Percentiles rank a stretch among this genome's conserved stretches.
These are phyloP conservation scores for Heliconius ethilla DNA, from an alignment of 2,888 invertebrate species.

Conservation along the genomic window DNA sequence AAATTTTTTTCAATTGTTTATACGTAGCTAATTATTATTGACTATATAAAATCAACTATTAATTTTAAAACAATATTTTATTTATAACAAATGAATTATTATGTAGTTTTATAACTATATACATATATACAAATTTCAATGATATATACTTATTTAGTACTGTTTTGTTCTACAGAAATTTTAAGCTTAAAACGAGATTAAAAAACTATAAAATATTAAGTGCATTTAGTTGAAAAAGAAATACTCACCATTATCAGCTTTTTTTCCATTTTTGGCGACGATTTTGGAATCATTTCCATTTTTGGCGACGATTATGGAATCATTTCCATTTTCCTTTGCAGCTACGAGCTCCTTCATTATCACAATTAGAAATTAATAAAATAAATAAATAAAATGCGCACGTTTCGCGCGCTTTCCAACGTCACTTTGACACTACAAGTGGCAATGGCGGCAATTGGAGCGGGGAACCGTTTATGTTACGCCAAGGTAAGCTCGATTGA, in stretches of 20 bases:
- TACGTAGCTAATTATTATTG: not conserved
- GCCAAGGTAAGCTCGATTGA: constrained; percentile 67
- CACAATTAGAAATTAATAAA: constrained; percentile 41
- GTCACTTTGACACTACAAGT: constrained; percentile 72
- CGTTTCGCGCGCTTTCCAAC: constrained; percentile 70
- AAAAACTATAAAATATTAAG: no score
- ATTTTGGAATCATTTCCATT: constrained; percentile 65
- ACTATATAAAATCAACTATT: not conserved
- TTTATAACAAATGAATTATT: not conserved
- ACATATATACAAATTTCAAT: no score
- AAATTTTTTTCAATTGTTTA: not conserved
- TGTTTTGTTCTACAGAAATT: not conserved
- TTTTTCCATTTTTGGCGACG: constrained; percentile 67
- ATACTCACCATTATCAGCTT: constrained; percentile 64
- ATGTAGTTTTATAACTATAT: no score
- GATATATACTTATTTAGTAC: not conserved
- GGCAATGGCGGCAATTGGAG: constrained; percentile 62
- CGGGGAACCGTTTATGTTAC: constrained; percentile 56
- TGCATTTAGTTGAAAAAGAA: constrained; percentile 22
- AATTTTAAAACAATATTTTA: not conserved
- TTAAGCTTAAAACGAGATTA: not conserved
- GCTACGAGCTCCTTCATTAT: constrained; percentile 75
- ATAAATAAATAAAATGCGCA: constrained; percentile 42
- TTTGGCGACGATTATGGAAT: constrained; percentile 61
- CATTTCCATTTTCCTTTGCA: constrained; percentile 62